These are phyloP conservation scores for Tenthredo amoena DNA, from an alignment of 2,888 invertebrate genomes.

Conservation along the genomic window DNA sequence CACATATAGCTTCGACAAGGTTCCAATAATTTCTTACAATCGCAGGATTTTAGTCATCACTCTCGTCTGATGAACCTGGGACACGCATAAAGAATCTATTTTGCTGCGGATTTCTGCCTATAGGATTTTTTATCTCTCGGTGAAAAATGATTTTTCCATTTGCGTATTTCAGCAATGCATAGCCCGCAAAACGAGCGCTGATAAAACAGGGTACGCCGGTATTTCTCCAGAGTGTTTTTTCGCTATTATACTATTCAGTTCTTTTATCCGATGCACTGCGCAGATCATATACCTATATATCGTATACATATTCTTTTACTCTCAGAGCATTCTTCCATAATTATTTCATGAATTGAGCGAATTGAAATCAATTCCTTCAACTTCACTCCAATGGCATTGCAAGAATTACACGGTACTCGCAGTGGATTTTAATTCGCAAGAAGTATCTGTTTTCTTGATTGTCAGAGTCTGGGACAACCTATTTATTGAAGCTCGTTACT, in stretches of 20 bases:
- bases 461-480: not conserved
- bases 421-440: not conserved
- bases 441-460: not conserved
- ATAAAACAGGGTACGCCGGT: too few relatives aligned
- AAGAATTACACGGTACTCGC: not conserved
- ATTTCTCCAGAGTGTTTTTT: not conserved
- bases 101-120: not conserved
- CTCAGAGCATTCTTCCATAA: not conserved
- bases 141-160: not conserved
- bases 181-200: too few relatives aligned
- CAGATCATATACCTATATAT: not conserved
- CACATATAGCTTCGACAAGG: not conserved
- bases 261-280: not conserved
- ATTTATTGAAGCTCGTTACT: not conserved
- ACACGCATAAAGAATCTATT: not conserved
- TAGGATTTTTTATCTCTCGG: not conserved
- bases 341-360: not conserved
- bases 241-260: slow-evolving; percentile 1
- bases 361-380: not conserved
- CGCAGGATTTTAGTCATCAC: not conserved
- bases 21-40: not conserved
- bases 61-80: not conserved
- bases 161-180: too few relatives aligned
- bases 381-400: not conserved
- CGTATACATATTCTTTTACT: not conserved